Percentiles rank a stretch among this genome's conserved stretches.
Evolutionary conservation across 2,888 invertebrate species (phyloP).

Genomic region (Cantharis rufa): DNA sequence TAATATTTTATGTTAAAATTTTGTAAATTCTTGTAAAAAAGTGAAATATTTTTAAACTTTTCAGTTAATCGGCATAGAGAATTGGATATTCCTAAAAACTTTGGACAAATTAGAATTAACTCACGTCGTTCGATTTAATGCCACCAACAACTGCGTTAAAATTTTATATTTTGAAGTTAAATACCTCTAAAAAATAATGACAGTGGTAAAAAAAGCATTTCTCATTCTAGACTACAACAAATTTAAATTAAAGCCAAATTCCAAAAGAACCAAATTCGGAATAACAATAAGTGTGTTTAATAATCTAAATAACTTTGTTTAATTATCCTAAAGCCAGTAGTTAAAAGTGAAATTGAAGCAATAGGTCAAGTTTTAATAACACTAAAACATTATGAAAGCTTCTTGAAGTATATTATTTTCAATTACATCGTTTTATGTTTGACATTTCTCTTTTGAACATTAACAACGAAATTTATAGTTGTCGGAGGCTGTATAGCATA

Average conservation of each 20-base stretch:
- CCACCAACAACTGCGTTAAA: background rate
- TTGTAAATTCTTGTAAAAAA: too few species aligned
- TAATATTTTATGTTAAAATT: too few species aligned
- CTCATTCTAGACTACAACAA: background rate
- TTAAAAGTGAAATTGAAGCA: conserved; percentile 1
- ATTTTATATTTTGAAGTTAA: background rate
- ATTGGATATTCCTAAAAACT: too few species aligned
- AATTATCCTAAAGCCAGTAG: background rate
- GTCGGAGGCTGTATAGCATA: conserved; percentile 1
- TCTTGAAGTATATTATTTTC: background rate
- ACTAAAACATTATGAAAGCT: background rate
- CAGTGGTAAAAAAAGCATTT: background rate
- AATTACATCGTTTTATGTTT: conserved; percentile 9
- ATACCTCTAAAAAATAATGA: background rate
- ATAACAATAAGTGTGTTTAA: background rate
- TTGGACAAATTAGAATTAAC: background rate
- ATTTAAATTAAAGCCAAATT: background rate
- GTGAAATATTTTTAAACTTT: background rate
- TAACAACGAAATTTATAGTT: conserved; percentile 16
- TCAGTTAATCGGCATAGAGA: background rate
- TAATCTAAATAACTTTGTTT: background rate
- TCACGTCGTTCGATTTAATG: background rate
- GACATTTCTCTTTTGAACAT: conserved; percentile 11
- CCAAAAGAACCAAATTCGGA: background rate
- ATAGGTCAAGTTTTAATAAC: background rate